A percentile compares a stretch with the other conserved stretches of the same genome.
Conservation (phyloP, 2,113 vertebrate species). For the Pluvianellus socialis region DNA sequence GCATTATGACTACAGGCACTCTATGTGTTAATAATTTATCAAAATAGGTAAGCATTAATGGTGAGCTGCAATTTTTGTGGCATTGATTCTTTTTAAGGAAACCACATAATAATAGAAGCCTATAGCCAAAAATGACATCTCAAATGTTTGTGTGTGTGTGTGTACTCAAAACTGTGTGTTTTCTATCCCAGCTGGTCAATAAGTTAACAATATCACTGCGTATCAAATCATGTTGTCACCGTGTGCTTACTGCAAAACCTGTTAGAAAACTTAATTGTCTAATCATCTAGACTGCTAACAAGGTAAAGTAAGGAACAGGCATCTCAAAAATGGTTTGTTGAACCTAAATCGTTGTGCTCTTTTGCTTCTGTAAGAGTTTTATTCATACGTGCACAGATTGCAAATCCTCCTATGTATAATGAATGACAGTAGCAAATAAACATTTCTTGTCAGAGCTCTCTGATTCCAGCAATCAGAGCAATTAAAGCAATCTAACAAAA, state of each 20-base stretch:
- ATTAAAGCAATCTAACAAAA: background rate
- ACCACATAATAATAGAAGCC: background rate
- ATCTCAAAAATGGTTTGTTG: background rate
- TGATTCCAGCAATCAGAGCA: background rate
- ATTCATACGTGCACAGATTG: background rate
- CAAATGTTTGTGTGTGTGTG: background rate
- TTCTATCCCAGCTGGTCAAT: background rate
- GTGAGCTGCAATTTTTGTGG: background rate
- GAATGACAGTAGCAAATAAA: background rate
- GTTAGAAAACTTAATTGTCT: background rate
- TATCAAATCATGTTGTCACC: background rate
- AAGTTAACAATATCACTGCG: background rate
- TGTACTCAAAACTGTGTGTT: background rate
- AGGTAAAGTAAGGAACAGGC: background rate
- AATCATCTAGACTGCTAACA: background rate
- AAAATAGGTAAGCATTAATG: background rate
- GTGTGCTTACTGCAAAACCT: background rate
- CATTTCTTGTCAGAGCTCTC: background rate
- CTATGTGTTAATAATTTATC: background rate
- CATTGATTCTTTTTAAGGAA: background rate
- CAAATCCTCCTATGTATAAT: background rate
- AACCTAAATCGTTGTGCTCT: background rate
- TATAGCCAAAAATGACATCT: background rate
- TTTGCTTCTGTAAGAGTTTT: background rate
- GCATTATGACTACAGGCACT: background rate